Conservation (phyloP, 1,140 invertebrate genomes). For the Nasonia longicornis region DNA sequence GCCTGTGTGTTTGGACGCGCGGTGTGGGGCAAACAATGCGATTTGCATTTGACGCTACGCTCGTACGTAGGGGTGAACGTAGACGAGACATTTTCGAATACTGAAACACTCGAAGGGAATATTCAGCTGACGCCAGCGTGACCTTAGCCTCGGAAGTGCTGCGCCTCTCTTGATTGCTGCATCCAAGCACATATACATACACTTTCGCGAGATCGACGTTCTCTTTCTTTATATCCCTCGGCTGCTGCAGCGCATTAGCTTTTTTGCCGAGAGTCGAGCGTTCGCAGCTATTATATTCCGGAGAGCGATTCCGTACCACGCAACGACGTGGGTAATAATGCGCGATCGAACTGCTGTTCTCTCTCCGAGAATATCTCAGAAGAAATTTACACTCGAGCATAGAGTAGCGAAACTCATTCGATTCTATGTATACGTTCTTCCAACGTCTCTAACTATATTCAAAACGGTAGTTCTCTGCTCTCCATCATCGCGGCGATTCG, state of each 20-base stretch:
- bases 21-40: neutral
- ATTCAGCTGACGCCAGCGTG: neutral
- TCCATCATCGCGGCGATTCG: too few relatives aligned
- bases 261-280: neutral
- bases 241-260: neutral
- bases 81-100: too few relatives aligned
- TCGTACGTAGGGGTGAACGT: too few relatives aligned
- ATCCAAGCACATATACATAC: neutral
- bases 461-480: too few relatives aligned
- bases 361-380: too few relatives aligned
- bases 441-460: too few relatives aligned
- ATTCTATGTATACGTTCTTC: too few relatives aligned
- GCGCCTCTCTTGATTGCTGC: constrained; percentile 1
- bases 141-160: constrained; percentile 47
- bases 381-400: too few relatives aligned
- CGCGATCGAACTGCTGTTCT: neutral
- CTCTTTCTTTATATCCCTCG: neutral
- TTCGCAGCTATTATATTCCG: neutral
- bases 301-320: neutral
- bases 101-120: too few relatives aligned
- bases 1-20: too few relatives aligned
- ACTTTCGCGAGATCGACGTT: neutral
- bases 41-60: too few relatives aligned
- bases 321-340: neutral
- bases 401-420: too few relatives aligned